Conservation (phyloP, 2,888 invertebrate genomes). For the Cotesia congregata region DNA sequence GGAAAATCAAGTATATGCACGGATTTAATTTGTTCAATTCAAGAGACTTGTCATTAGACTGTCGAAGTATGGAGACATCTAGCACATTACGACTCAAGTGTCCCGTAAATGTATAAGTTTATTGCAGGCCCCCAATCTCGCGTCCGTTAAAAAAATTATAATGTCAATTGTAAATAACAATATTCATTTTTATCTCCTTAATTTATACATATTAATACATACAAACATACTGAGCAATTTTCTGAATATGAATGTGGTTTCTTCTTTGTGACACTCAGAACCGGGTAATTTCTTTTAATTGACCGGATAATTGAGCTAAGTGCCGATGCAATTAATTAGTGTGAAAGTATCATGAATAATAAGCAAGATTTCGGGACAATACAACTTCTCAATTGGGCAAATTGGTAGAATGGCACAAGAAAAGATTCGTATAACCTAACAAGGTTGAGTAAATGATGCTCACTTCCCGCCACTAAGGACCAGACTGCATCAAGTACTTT, state of each 20-base stretch:
- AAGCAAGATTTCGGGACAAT: not conserved
- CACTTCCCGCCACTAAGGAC: constrained; percentile 67
- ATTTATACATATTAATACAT: not conserved
- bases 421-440: constrained; percentile 7
- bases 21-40: not conserved
- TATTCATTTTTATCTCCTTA: not conserved
- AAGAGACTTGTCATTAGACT: constrained; percentile 41
- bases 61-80: constrained; percentile 63
- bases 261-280: too few relatives aligned
- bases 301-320: not conserved
- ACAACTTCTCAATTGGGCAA: not conserved
- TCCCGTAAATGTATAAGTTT: constrained; percentile 27
- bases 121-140: constrained; percentile 5
- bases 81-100: constrained; percentile 59
- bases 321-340: not conserved
- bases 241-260: too few relatives aligned
- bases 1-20: constrained; percentile 3
- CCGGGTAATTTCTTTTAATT: too few relatives aligned
- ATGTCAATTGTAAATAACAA: not conserved
- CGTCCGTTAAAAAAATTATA: constrained; percentile 12
- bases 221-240: too few relatives aligned
- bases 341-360: too few relatives aligned
- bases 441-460: constrained; percentile 52
- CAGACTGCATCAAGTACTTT: not conserved
- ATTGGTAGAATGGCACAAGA: constrained; percentile 14